These are phyloP conservation scores for Sparus aurata DNA, from an alignment of 2,797 vertebrate genomes.

Conservation along the genomic window DNA sequence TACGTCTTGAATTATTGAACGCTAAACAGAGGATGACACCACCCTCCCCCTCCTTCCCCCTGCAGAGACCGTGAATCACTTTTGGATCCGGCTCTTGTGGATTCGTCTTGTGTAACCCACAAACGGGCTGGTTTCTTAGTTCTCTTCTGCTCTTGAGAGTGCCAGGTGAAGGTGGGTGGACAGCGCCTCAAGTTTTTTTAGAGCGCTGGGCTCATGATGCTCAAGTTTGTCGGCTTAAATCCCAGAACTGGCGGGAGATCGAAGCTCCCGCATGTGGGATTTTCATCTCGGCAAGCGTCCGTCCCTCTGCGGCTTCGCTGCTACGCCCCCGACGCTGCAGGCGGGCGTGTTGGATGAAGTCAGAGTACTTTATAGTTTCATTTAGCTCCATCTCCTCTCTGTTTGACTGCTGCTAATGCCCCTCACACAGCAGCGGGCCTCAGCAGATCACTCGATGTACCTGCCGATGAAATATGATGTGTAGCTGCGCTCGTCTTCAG, in stretches of 20 bases:
- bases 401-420: background rate
- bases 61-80: constrained; percentile 21
- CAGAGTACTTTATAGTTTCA: background rate
- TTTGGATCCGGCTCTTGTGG: background rate
- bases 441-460: background rate
- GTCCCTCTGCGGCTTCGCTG: background rate
- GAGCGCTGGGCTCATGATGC: background rate
- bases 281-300: background rate
- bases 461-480: background rate
- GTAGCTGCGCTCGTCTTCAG: background rate
- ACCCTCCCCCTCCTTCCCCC: background rate
- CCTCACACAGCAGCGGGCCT: too few relatives aligned
- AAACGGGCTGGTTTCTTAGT: constrained; percentile 26
- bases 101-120: constrained; percentile 29
- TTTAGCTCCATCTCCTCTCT: background rate
- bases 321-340: background rate
- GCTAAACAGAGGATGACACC: constrained; percentile 39
- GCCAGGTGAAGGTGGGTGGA: constrained; percentile 20
- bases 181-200: background rate
- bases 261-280: background rate
- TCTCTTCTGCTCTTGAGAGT: background rate
- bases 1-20: constrained; percentile 41
- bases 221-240: constrained; percentile 18
- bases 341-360: background rate
- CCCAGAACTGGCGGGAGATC: background rate